These are phyloP conservation scores for Nasonia giraulti DNA, from an alignment of 1,140 invertebrate genomes.

Conservation along the genomic window DNA sequence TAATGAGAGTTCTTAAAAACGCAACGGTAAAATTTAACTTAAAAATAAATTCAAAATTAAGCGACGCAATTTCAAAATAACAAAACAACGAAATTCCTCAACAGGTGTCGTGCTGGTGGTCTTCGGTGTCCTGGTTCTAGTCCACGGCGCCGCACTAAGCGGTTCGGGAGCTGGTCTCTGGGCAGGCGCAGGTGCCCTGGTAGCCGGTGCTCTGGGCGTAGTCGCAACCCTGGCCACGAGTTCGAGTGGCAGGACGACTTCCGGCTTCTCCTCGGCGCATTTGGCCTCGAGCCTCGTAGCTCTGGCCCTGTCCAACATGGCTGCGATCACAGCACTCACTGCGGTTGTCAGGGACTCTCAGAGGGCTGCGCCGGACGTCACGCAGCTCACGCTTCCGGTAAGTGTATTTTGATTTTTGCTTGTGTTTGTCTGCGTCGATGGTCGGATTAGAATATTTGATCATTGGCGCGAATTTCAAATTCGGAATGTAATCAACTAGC, in stretches of 20 bases:
- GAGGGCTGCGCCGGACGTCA: constrained; percentile 63
- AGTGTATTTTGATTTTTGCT: constrained; percentile 31
- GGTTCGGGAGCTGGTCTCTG: constrained; percentile 73
- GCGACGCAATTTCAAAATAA: not conserved
- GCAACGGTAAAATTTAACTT: not conserved
- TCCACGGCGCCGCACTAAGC: constrained; percentile 72
- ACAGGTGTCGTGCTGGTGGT: constrained; percentile 72
- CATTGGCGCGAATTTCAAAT: not conserved
- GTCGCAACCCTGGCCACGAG: constrained; percentile 66
- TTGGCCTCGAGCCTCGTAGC: constrained; percentile 69
- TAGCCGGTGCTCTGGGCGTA: constrained; percentile 69
- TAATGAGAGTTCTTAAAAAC: no score
- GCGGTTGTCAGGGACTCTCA: constrained; percentile 70
- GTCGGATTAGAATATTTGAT: not conserved
- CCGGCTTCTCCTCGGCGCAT: constrained; percentile 69
- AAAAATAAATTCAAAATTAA: no score
- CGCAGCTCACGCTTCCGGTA: constrained; percentile 63
- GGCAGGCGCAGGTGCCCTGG: constrained; percentile 73
- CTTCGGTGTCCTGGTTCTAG: constrained; percentile 71
- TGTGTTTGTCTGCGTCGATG: not conserved
- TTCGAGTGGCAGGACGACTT: constrained; percentile 57
- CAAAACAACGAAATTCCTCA: not conserved
- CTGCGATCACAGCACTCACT: constrained; percentile 70
- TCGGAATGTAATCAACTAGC: no score
- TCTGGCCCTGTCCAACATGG: constrained; percentile 70